Percentiles rank a stretch among this genome's conserved stretches.
Conservation (phyloP, 2,797 vertebrate genomes). For the Melanotaenia pygmaea region DNA sequence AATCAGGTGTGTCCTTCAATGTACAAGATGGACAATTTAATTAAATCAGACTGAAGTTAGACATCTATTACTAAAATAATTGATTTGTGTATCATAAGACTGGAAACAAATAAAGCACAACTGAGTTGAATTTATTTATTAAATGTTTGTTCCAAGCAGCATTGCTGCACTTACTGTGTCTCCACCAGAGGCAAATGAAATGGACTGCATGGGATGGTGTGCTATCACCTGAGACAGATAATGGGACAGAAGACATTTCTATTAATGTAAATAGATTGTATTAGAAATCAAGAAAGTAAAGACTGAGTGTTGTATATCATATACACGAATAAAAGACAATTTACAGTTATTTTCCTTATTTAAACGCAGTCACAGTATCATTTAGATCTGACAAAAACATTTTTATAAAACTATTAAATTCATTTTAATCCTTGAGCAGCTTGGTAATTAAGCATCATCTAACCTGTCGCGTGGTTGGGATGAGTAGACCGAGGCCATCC, state of each 20-base stretch:
- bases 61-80: constrained; percentile 40
- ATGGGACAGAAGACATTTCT: background rate
- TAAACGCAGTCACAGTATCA: background rate
- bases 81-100: constrained; percentile 44
- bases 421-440: background rate
- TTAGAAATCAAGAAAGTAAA: background rate
- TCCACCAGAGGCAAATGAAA: constrained; percentile 96
- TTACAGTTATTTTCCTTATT: background rate
- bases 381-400: background rate
- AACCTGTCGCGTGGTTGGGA: constrained; percentile 94
- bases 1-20: constrained; percentile 92
- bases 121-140: constrained; percentile 24
- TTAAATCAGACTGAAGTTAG: constrained; percentile 36
- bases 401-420: background rate
- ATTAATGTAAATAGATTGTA: background rate
- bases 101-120: constrained; percentile 38
- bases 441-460: constrained; percentile 2
- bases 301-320: background rate
- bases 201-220: constrained; percentile 98
- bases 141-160: constrained; percentile 31
- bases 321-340: background rate
- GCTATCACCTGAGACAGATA: constrained; percentile 89
- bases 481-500: constrained; percentile 91
- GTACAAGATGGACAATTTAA: constrained; percentile 43
- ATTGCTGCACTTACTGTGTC: constrained; percentile 88